Conservation (phyloP, 2,888 invertebrate species). For the Girardia tigrina region DNA sequence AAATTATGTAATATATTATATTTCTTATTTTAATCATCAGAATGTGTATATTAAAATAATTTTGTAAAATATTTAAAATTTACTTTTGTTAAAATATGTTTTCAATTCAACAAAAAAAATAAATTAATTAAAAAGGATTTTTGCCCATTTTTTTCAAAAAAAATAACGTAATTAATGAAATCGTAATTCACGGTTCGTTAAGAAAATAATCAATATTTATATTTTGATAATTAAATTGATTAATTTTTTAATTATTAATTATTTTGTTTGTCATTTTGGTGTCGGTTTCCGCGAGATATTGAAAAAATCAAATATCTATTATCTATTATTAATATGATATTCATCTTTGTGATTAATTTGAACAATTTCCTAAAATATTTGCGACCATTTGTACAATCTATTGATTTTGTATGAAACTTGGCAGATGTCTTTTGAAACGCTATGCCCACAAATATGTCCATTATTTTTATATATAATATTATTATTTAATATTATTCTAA, state of each 20-base stretch:
- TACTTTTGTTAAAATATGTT: too few species aligned
- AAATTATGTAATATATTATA: too few species aligned
- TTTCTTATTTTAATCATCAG: too few species aligned
- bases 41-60: too few species aligned
- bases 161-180: too few species aligned
- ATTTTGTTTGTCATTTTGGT: neutral
- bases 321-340: conserved; percentile 4
- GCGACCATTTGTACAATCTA: neutral
- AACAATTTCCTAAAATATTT: conserved; percentile 21
- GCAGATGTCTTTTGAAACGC: neutral
- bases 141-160: too few species aligned
- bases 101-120: too few species aligned
- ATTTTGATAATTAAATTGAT: conserved; percentile 13
- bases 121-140: too few species aligned
- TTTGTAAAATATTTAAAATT: too few species aligned
- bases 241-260: conserved; percentile 19
- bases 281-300: conserved; percentile 16
- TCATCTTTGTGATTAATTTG: conserved; percentile 23
- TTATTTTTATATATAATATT: too few species aligned
- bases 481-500: too few species aligned
- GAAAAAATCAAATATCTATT: conserved; percentile 23
- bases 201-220: neutral
- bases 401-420: neutral
- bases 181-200: neutral
- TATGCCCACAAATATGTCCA: too few species aligned